Conservation (phyloP, 1,140 invertebrate species). For the Zaprionus camerounensis region DNA sequence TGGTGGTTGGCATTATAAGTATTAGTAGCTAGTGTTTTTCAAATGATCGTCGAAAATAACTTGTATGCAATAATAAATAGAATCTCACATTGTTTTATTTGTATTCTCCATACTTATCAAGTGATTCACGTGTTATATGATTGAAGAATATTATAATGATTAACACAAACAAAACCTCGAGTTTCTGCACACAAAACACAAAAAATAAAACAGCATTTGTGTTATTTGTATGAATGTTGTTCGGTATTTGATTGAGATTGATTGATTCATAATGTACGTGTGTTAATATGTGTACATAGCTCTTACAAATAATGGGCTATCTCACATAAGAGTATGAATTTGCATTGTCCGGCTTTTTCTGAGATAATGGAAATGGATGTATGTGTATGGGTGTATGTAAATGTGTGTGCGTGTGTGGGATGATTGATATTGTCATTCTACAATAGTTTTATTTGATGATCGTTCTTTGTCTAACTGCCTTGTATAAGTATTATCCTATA, state of each 20-base stretch:
- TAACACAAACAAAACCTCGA: conserved; percentile 24
- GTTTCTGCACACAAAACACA: conserved; percentile 24
- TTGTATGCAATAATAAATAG: conserved; percentile 31
- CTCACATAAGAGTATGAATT: neutral
- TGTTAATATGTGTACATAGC: neutral
- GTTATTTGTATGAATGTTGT: conserved; percentile 9
- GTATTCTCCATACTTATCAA: neutral
- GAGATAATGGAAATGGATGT: conserved; percentile 8
- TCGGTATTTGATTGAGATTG: neutral
- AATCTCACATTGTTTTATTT: conserved; percentile 11
- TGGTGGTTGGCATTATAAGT: conserved; percentile 34
- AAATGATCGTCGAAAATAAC: conserved; percentile 22
- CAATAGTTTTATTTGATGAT: neutral
- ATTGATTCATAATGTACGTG: neutral
- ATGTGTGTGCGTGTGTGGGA: neutral
- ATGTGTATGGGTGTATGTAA: conserved; percentile 5
- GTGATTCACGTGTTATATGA: conserved; percentile 6
- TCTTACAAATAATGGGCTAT: conserved; percentile 2
- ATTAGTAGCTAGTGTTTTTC: conserved; percentile 53
- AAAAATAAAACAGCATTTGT: conserved; percentile 1
- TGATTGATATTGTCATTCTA: no score
- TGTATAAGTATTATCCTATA: neutral
- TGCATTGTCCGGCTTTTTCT: neutral
- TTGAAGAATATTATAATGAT: neutral
- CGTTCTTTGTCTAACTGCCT: neutral